Percentiles rank a stretch among this genome's conserved stretches.
These are phyloP conservation scores for Brenthis hecate DNA, from an alignment of 2,888 invertebrate genomes.

Conservation along the genomic window DNA sequence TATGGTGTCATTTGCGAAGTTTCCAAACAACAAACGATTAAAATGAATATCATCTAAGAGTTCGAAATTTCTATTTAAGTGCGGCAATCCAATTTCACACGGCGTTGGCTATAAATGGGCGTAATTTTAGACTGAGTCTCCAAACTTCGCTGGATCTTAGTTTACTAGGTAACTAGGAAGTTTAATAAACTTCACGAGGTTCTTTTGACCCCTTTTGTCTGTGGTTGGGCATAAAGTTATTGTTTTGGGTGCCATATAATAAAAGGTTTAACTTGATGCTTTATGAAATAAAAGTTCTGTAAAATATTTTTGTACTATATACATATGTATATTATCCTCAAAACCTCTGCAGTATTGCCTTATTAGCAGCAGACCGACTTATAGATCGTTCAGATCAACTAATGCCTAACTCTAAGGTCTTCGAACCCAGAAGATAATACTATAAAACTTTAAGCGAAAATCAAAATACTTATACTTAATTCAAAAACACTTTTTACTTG, in stretches of 20 bases:
- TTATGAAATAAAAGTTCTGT: too few relatives aligned
- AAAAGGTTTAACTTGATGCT: neutral
- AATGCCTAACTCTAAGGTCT: too few relatives aligned
- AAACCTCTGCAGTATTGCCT: too few relatives aligned
- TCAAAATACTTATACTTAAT: too few relatives aligned
- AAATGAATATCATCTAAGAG: constrained; percentile 27
- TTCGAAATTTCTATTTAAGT: constrained; percentile 36
- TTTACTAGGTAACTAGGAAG: constrained; percentile 25
- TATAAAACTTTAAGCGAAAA: too few relatives aligned
- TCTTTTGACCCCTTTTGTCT: constrained; percentile 13
- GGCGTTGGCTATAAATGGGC: constrained; percentile 34
- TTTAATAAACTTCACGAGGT: constrained; percentile 17
- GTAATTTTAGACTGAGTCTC: constrained; percentile 30
- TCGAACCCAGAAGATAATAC: too few relatives aligned
- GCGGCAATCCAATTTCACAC: constrained; percentile 39
- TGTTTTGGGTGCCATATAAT: constrained; percentile 1
- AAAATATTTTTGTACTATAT: too few relatives aligned
- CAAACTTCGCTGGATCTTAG: constrained; percentile 19
- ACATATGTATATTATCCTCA: too few relatives aligned
- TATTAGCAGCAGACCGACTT: too few relatives aligned
- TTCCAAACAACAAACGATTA: constrained; percentile 19
- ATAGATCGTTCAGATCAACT: too few relatives aligned
- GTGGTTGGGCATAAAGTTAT: constrained; percentile 3
- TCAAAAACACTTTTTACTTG: too few relatives aligned
- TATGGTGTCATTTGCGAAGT: neutral